Evolutionary conservation across 1,140 invertebrate genomes (phyloP).

Genomic region (Drosophila jambulina): DNA sequence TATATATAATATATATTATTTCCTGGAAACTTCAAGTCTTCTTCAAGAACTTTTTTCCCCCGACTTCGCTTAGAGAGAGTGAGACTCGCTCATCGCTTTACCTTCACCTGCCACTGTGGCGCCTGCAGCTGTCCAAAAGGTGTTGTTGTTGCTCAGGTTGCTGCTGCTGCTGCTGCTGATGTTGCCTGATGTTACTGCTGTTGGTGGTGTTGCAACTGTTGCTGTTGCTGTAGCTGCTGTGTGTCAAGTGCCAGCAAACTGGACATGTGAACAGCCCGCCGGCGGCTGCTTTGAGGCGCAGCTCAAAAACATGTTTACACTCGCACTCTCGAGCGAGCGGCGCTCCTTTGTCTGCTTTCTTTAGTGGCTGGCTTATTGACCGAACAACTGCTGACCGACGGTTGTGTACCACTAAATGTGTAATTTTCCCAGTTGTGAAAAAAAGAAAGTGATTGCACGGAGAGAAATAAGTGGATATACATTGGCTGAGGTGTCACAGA

Average conservation of each 20-base stretch:
- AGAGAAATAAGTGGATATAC: slow-evolving; percentile 1
- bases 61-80: neutral
- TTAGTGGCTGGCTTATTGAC: slow-evolving; percentile 65
- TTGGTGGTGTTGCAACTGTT: slow-evolving; percentile 50
- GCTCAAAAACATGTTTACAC: slow-evolving; percentile 80
- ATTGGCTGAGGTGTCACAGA: neutral
- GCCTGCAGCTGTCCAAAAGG: slow-evolving; percentile 73
- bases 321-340: slow-evolving; percentile 34
- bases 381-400: slow-evolving; percentile 28
- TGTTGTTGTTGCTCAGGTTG: slow-evolving; percentile 52
- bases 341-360: slow-evolving; percentile 68
- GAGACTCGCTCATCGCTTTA: slow-evolving; percentile 12
- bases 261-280: slow-evolving; percentile 68
- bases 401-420: slow-evolving; percentile 66
- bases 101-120: slow-evolving; percentile 63
- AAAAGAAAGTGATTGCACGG: slow-evolving; percentile 72
- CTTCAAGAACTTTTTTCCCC: slow-evolving; percentile 3
- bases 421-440: slow-evolving; percentile 63
- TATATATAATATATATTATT: neutral
- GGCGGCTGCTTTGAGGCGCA: slow-evolving; percentile 68
- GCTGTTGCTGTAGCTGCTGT: slow-evolving; percentile 41
- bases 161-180: slow-evolving; percentile 17
- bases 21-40: neutral
- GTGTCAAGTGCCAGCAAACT: slow-evolving; percentile 78
- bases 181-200: slow-evolving; percentile 32